A percentile compares a stretch with the other conserved stretches of the same genome.
phyloP scores from a whole-genome alignment of 2,888 invertebrate genomes.

The Scaptomyza polygonia region DNA sequence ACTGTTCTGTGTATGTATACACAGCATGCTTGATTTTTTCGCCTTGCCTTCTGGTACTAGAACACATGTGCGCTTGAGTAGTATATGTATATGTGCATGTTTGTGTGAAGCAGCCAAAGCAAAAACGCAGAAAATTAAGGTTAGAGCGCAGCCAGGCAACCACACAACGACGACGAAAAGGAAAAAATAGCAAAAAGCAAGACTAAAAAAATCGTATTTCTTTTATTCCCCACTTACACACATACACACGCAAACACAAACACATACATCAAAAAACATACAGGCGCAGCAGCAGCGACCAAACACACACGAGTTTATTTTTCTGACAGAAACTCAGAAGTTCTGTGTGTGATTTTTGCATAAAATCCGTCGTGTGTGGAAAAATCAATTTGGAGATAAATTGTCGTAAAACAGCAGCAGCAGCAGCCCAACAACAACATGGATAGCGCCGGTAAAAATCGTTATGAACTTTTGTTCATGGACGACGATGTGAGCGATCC shows the following conservation, averaged over 20 bases:
- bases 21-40: slow-evolving; percentile 58
- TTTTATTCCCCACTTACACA: slow-evolving; percentile 36
- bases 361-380: slow-evolving; percentile 54
- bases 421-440: slow-evolving; percentile 62
- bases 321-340: slow-evolving; percentile 53
- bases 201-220: slow-evolving; percentile 61
- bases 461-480: slow-evolving; percentile 85
- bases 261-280: slow-evolving; percentile 31
- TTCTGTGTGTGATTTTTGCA: slow-evolving; percentile 53
- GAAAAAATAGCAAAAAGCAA: slow-evolving; percentile 59
- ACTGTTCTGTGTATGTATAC: slow-evolving; percentile 82
- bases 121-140: slow-evolving; percentile 82
- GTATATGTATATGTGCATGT: slow-evolving; percentile 49
- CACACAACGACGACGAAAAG: slow-evolving; percentile 50
- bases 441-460: slow-evolving; percentile 84
- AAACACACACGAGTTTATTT: slow-evolving; percentile 61
- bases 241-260: slow-evolving; percentile 13
- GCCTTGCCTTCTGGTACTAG: slow-evolving; percentile 52
- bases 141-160: slow-evolving; percentile 76
- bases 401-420: slow-evolving; percentile 44
- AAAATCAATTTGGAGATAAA: slow-evolving; percentile 57
- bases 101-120: slow-evolving; percentile 71
- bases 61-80: slow-evolving; percentile 71
- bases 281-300: slow-evolving; percentile 54
- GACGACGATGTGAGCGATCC: slow-evolving; percentile 84